These are phyloP conservation scores for Ceyx cyanopectus DNA, from an alignment of 2,113 vertebrate genomes.

Conservation along the genomic window DNA sequence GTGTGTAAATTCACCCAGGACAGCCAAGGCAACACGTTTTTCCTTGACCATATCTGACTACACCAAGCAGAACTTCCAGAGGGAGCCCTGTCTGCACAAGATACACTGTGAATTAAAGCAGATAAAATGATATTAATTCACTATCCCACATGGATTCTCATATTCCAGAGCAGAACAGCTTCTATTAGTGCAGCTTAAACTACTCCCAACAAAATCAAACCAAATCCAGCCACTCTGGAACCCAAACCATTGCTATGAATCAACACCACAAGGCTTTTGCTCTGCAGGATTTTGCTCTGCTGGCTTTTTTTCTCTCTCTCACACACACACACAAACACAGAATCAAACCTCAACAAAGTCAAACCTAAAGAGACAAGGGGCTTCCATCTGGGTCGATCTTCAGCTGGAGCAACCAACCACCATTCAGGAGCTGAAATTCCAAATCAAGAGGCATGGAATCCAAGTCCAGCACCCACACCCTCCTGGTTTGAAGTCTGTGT, in stretches of 20 bases:
- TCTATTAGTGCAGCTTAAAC: not conserved
- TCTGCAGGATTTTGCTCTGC: accelerated
- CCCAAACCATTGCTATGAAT: accelerated
- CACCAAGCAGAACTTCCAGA: not conserved
- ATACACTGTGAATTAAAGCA: not conserved
- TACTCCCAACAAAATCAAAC: not conserved
- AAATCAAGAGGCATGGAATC: not conserved
- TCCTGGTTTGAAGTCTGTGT: accelerated
- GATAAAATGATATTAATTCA: not conserved
- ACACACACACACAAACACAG: not conserved
- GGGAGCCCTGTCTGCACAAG: not conserved
- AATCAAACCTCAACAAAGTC: not conserved
- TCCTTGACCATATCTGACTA: not conserved
- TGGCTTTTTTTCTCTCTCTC: accelerated
- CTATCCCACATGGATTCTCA: not conserved
- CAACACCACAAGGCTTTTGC: not conserved
- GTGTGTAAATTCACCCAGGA: not conserved
- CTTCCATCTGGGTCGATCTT: not conserved
- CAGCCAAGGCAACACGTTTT: not conserved
- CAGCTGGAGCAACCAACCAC: accelerated
- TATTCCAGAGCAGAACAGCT: not conserved
- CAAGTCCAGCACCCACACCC: not conserved
- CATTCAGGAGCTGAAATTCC: not conserved
- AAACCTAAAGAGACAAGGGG: not conserved
- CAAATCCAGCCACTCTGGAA: not conserved